Evolutionary conservation across 2,113 vertebrate genomes (phyloP).

Genomic region (Engraulis encrasicolus): DNA sequence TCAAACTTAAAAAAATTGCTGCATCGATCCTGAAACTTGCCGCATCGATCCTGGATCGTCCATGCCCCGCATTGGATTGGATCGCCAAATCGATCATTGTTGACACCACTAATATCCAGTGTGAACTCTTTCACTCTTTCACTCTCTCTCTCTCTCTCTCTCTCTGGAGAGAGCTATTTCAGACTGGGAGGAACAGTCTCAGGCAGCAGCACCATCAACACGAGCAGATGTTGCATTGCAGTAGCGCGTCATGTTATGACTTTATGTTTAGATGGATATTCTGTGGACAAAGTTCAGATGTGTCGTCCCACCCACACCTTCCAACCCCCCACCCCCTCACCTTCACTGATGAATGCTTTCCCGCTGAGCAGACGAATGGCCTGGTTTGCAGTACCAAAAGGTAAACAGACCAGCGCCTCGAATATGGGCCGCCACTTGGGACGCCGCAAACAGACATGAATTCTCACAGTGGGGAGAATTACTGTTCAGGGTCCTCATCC

Average conservation of each 20-base stretch:
- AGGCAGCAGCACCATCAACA: neutral
- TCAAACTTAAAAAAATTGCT: too few relatives aligned
- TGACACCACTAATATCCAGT: too few relatives aligned
- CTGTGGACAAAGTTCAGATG: neutral
- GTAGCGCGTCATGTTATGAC: neutral
- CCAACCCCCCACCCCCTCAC: too few relatives aligned
- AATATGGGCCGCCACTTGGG: neutral
- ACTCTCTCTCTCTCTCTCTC: too few relatives aligned
- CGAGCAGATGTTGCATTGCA: slow-evolving; percentile 9
- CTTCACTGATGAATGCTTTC: neutral
- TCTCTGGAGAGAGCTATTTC: neutral
- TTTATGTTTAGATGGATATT: slow-evolving; percentile 12
- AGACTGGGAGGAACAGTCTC: neutral
- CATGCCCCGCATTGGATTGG: too few relatives aligned
- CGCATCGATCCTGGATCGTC: too few relatives aligned
- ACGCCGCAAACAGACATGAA: neutral
- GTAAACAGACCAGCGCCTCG: neutral
- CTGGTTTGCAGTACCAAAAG: neutral
- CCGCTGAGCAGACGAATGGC: neutral
- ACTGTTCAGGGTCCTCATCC: neutral
- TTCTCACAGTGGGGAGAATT: neutral
- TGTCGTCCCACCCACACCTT: too few relatives aligned
- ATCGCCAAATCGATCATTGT: too few relatives aligned
- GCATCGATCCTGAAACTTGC: too few relatives aligned
- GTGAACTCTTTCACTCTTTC: too few relatives aligned